Conservation (phyloP, 2,888 invertebrate genomes). For the Heliconius cydno region DNA sequence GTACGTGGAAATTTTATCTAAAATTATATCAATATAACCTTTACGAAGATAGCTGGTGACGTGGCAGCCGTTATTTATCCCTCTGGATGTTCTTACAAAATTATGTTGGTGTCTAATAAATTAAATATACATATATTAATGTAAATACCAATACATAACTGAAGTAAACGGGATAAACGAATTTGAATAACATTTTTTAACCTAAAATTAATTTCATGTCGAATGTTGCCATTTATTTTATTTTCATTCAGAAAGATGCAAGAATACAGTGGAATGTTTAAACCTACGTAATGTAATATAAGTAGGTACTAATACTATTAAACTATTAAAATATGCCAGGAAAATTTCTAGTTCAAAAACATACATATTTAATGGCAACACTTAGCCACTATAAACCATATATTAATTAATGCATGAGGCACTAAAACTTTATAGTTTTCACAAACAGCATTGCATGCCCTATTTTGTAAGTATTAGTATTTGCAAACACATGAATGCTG, state of each 20-base stretch:
- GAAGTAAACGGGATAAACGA: not conserved
- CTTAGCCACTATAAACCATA: slow-evolving; percentile 16
- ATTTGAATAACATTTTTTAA: not conserved
- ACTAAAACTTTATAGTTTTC: not conserved
- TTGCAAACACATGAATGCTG: slow-evolving; percentile 70
- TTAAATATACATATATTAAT: not conserved
- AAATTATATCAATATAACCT: slow-evolving; percentile 23
- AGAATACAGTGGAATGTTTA: not conserved
- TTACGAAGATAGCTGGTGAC: slow-evolving; percentile 3
- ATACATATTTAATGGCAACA: slow-evolving; percentile 3
- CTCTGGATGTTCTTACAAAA: not conserved
- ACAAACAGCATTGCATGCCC: slow-evolving; percentile 52
- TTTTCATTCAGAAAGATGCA: not conserved
- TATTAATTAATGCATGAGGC: not conserved
- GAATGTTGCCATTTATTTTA: not conserved
- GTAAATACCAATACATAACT: not conserved
- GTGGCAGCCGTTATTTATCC: not conserved
- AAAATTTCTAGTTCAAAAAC: slow-evolving; percentile 10
- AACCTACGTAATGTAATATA: not conserved
- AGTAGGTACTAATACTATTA: not conserved
- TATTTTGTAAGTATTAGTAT: slow-evolving; percentile 59
- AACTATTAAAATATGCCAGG: not conserved
- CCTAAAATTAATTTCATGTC: not conserved
- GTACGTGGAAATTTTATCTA: slow-evolving; percentile 25
- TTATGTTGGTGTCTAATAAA: not conserved